Base-by-base conservation (phyloP, 2,797 vertebrate species). In the Cynopterus sphinx region DNA sequence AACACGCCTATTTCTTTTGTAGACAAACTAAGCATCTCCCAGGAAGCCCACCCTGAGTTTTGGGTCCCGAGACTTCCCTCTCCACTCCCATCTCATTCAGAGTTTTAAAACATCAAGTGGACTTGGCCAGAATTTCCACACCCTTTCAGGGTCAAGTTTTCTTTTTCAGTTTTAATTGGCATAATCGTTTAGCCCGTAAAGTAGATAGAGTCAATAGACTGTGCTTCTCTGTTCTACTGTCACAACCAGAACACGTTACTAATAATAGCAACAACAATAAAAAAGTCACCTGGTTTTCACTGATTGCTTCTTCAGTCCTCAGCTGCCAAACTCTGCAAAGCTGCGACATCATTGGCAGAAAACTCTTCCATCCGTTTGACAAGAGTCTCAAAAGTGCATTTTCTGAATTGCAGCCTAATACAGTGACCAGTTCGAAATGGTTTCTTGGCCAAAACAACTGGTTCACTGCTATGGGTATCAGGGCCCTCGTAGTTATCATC, bases 311-410 rank as follows among this genome's bases (percentile, higher is more conserved):
- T 82, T 33, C 19, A 91, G 84, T 24, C 46, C n/a, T 86, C 63
- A 41, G 43, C 36, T 31, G 49, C 36, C 77, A 73, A 55, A 70
- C 21, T 53, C 93, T 31, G 51, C 88, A 87, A 88, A 82, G 53
- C 79, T 90, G 61, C 0, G 0, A 91, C 43, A 78, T 0, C 15
- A 1, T 6, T 63, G 85, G 77, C 67, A 88, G 61, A 51, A 12
- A 82, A 57, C 71, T 41, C 33, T 90, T 36, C 57, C 63, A 51
- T 13, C 33, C 24, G 13, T 59, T 74, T 93, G 90, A 93, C 55
- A 55, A 70, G 46, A 81, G 33, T 70, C 75, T 92, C 85, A 19
- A 49, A 95, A 95, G 36, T 78, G 43, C n/a, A 63, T 67, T 77
- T 43, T 92, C 79, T 73, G 31, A 91, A 81, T 13, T 71, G 70